phyloP scores from a whole-genome alignment of 1,140 invertebrate species.

The Diorhabda carinulata region DNA sequence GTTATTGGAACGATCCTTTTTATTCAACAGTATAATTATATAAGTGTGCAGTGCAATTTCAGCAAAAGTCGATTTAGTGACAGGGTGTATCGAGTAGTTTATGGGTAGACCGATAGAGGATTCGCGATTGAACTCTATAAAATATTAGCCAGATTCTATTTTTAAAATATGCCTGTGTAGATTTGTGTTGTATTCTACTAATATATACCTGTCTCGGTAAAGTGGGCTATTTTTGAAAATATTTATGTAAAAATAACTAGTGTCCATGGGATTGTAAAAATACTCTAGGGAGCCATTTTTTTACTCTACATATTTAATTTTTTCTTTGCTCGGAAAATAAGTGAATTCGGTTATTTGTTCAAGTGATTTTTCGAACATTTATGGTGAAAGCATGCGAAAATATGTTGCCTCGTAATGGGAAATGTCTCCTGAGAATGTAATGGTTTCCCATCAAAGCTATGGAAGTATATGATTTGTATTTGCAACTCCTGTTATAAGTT shows the following conservation, averaged over 20 bases:
- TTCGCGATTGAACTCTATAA: conserved; percentile 37
- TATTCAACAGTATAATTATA: conserved; percentile 12
- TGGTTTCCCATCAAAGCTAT: conserved; percentile 7
- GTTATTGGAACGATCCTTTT: conserved; percentile 10
- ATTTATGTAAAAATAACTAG: conserved; percentile 45
- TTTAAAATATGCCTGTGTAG: conserved; percentile 37
- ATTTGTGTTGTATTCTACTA: conserved; percentile 39
- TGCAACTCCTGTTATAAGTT: conserved; percentile 9
- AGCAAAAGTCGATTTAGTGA: conserved; percentile 38
- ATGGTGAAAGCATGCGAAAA: conserved; percentile 6
- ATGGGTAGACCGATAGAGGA: conserved; percentile 43
- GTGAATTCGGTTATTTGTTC: conserved; percentile 3
- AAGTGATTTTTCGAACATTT: conserved; percentile 4
- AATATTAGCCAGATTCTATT: conserved; percentile 43
- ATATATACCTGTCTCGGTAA: conserved; percentile 42
- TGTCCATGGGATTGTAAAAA: conserved; percentile 33
- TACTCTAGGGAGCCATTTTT: conserved; percentile 45
- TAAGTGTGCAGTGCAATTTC: conserved; percentile 16
- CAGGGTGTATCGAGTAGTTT: conserved; percentile 47
- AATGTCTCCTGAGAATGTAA: conserved; percentile 9
- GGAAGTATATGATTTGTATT: conserved; percentile 12
- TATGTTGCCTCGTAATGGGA: conserved; percentile 1
- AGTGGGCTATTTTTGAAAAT: conserved; percentile 45
- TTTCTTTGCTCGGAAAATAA: conserved; percentile 19
- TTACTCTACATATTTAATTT: conserved; percentile 29